These are phyloP conservation scores for Eupsilia transversa DNA, from an alignment of 2,888 invertebrate species.

Conservation along the genomic window DNA sequence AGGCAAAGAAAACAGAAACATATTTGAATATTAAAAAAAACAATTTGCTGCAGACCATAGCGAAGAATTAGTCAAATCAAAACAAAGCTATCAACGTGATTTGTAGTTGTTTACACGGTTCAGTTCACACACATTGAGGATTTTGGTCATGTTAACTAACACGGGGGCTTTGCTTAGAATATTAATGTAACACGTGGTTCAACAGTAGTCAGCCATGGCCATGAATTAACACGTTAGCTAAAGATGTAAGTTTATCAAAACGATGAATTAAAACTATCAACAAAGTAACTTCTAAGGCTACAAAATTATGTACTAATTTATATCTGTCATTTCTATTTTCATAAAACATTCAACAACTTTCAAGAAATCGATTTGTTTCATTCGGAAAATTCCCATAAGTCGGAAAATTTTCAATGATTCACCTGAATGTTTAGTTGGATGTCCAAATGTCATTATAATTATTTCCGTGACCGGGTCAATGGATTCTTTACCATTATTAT, in stretches of 20 bases:
- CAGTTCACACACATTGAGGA: slow-evolving; percentile 28
- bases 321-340: not conserved
- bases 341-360: not conserved
- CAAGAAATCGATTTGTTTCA: slow-evolving; percentile 21
- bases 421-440: slow-evolving; percentile 23
- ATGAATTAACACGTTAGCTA: not conserved
- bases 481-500: slow-evolving; percentile 25
- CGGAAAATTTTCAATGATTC: slow-evolving; percentile 23
- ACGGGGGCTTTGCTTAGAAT: slow-evolving; percentile 49
- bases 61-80: slow-evolving; percentile 8
- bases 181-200: slow-evolving; percentile 49
- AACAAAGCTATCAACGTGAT: slow-evolving; percentile 21
- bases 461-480: slow-evolving; percentile 41
- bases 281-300: not conserved
- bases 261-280: not conserved
- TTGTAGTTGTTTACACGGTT: slow-evolving; percentile 27
- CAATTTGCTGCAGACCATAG: not conserved
- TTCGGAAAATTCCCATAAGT: not conserved
- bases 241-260: not conserved
- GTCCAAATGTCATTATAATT: slow-evolving; percentile 49
- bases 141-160: slow-evolving; percentile 48
- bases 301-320: not conserved
- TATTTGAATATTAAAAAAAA: not conserved
- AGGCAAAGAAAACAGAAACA: not conserved
- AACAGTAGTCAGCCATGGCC: not conserved